These are phyloP conservation scores for Baronia brevicornis DNA, from an alignment of 2,888 invertebrate genomes.

Conservation along the genomic window DNA sequence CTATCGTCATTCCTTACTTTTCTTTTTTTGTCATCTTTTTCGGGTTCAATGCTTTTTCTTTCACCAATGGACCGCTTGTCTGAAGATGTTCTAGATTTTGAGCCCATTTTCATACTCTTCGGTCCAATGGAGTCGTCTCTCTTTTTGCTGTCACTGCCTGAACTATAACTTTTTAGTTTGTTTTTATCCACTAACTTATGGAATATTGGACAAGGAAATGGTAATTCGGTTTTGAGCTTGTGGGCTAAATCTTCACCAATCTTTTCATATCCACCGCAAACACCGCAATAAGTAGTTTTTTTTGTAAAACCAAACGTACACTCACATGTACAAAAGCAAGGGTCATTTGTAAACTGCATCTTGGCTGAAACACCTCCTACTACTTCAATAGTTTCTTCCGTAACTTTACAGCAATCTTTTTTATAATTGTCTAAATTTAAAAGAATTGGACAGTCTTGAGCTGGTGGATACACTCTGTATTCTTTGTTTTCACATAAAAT, in stretches of 20 bases:
- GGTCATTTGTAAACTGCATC: conserved; percentile 36
- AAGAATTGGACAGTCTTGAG: conserved; percentile 37
- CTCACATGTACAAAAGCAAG: conserved; percentile 59
- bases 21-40: conserved; percentile 46
- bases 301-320: conserved; percentile 54
- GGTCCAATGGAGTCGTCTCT: conserved; percentile 26
- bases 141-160: conserved; percentile 47
- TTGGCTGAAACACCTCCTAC: conserved; percentile 39
- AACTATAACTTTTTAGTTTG: conserved; percentile 39
- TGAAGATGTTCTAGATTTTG: conserved; percentile 25
- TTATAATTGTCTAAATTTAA: conserved; percentile 34
- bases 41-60: conserved; percentile 43
- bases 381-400: conserved; percentile 40
- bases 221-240: conserved; percentile 26
- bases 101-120: conserved; percentile 27
- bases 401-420: conserved; percentile 33
- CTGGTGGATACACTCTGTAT: conserved; percentile 28
- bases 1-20: conserved; percentile 45
- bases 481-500: conserved; percentile 34
- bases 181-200: conserved; percentile 50
- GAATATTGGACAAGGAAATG: conserved; percentile 58
- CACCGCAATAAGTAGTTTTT: conserved; percentile 53
- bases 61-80: conserved; percentile 22
- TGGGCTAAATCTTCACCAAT: conserved; percentile 41
- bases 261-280: conserved; percentile 57